Evolutionary conservation across 2,113 vertebrate genomes (phyloP), one percentile per base, ranked within the genome.

Genomic region (Gallinago media): DNA sequence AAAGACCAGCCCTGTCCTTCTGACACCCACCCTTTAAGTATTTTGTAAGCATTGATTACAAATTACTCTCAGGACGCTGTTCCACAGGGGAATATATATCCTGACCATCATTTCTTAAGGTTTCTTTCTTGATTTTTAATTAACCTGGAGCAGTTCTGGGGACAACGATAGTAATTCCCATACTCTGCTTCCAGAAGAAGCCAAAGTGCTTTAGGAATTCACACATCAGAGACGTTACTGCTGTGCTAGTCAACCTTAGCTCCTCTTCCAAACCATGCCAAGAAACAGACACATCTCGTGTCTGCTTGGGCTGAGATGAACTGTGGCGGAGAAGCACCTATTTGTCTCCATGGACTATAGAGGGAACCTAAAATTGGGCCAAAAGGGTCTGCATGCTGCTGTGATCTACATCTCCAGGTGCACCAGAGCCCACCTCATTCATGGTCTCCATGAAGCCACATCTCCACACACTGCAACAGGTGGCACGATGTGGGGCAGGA

Each of bases 101-200:
- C 63, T 70, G 34, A 36, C 8, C 0, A 34, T 4, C 0, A 31
- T 15, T 31, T 8, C 11, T 13, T 11, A 54, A 26, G 10, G 29
- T 44, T 62, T 71, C 61, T 52, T 44, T 38, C 32, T 8, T 47
- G 34, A 21, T 46, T 85, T 78, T 63, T 29, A 9, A 7, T 27
- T 20, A 36, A 40, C 4, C 21, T 0, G 0, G n/a, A 58, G 18
- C 72, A 59, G 11, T 27, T 72, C 15, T 36, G 63, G 23, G 7
- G 26, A 40, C 26, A 32, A 2, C 3, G 13, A 9, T 0, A 25
- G 13, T 18, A 44, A 75, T 5, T 4, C 12, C 65, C 46, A 8
- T 47, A 12, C 66, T 54, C 44, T 26, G 52, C 42, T 42, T 40
- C 42, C 77, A 46, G 36, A 50, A 40, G 54, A 61, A 10, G 29